Evolutionary conservation across 37 sponge, comb jelly and placozoan species (phyloP), one percentile per base, ranked within the genome.

Genomic region (Tethya wilhelma): DNA sequence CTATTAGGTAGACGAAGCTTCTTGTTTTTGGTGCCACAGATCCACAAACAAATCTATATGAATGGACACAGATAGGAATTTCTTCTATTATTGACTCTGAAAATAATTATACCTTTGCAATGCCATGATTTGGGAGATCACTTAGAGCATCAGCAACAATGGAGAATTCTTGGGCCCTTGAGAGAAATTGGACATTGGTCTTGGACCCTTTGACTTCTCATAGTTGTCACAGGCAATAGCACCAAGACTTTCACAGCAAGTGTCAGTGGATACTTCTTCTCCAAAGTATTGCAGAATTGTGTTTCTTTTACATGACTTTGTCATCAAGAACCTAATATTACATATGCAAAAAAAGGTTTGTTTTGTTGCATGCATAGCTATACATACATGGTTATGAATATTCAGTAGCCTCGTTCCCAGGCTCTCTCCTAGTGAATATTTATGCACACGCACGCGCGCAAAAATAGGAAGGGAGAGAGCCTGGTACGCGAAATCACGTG

Each of bases 71-170:
- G 7, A 9, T 29, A 63, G 7, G 8, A 11, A 7, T 9, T 63
- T 11, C 9, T 63, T 9, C n/a, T 22, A n/a, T 23, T n/a, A 63
- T 23, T 63, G 8, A 23, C 8, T 23, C 14, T 49, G 14, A 19
- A 14, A 14, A 14, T 9, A 29, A 8, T 26, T n/a, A n/a, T 22
- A 63, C 64, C 64, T 63, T 63, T 12, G 9, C 8, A 63, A 63
- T 63, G n/a, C 64, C 64, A 63, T 63, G 64, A 25, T 63, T 63
- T 63, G 64, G 64, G n/a, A 63, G 20, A 63, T 63, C 64, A 63
- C 64, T 26, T 8, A 63, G 9, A 22, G 64, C 64, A 63, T 63
- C 64, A 63, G 25, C 30, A 63, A 63, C 20, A 9, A 63, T 63
- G 31, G 30, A 26, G 31, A 63, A 63, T 25, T 63, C 64, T 29